Evolutionary conservation across 2,113 vertebrate species (phyloP), one percentile per base, ranked within the genome.

Genomic region (Tragulus kanchil): DNA sequence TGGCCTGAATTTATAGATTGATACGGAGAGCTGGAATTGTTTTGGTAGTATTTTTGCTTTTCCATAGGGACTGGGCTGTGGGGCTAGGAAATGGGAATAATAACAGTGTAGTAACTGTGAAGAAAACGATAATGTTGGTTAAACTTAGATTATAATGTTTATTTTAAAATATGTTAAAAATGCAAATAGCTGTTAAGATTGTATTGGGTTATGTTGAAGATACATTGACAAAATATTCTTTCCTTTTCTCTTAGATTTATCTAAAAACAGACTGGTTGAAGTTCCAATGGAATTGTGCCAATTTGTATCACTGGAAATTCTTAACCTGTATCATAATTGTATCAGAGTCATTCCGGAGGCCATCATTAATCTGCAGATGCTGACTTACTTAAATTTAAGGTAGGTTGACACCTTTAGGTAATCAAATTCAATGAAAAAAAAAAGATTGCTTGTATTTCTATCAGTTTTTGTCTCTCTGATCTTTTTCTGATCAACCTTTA

Each of bases 301-400:
- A 88, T 99, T 99, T 87, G 99, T 99, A 64, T 99, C 99, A 90
- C 97, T 99, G 98, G 99, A 99, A 98, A 99, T 98, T 36, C 98
- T 99, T 91, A 99, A 99, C 97, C 98, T 99, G 19, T 99, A 99
- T 96, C 99, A 99, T 98, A 99, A 99, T 97, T 99, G 99, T 97
- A 99, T 99, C 98, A 99, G 98, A 98, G 98, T 99, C 98, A 99
- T 99, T 98, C 99, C 99, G 5, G 99, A 99, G 97, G 98, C 98
- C 92, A 98, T 99, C 97, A 97, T 99, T 96, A 98, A 99, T 95
- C 98, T 99, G 85, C 99, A 99, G 98, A 99, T 99, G 61, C 98
- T 99, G 92, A 99, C 99, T 16, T 99, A 99, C 84, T 98, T 99
- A 98, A 99, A 99, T 97, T 98, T 99, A 98, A 99, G 99, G 99